Evolutionary conservation across 2,888 invertebrate genomes (phyloP).

Genomic region (Protonemura montana): DNA sequence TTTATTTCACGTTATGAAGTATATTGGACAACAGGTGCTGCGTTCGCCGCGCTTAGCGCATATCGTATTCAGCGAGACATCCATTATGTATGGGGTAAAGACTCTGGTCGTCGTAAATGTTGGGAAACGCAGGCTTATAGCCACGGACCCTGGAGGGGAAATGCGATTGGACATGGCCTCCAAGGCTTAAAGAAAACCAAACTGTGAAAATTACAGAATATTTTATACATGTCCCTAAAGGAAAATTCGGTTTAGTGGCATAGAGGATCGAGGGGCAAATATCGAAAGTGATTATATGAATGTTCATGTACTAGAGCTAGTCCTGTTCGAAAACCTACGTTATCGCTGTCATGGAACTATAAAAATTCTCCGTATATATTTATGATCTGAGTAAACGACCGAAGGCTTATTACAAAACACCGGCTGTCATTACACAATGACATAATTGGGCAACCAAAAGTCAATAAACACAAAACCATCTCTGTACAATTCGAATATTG

Average conservation of each 20-base stretch:
- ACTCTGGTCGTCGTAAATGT: neutral
- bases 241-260: neutral
- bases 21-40: conserved; percentile 28
- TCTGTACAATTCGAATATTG: too few relatives aligned
- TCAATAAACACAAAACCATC: too few relatives aligned
- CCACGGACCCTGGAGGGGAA: neutral
- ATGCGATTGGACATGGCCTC: neutral
- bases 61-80: conserved; percentile 21
- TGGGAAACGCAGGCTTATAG: neutral
- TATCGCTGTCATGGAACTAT: too few relatives aligned
- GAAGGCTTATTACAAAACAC: too few relatives aligned
- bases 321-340: too few relatives aligned
- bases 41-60: conserved; percentile 14
- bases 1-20: neutral
- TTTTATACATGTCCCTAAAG: neutral
- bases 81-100: conserved; percentile 21
- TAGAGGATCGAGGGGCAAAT: too few relatives aligned
- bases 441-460: too few relatives aligned
- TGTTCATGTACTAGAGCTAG: too few relatives aligned
- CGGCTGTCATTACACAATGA: too few relatives aligned
- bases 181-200: neutral
- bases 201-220: neutral
- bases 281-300: too few relatives aligned
- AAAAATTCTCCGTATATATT: too few relatives aligned
- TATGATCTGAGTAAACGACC: too few relatives aligned